Base-by-base conservation (phyloP, 2,113 vertebrate species). In the Etheostoma cragini region DNA sequence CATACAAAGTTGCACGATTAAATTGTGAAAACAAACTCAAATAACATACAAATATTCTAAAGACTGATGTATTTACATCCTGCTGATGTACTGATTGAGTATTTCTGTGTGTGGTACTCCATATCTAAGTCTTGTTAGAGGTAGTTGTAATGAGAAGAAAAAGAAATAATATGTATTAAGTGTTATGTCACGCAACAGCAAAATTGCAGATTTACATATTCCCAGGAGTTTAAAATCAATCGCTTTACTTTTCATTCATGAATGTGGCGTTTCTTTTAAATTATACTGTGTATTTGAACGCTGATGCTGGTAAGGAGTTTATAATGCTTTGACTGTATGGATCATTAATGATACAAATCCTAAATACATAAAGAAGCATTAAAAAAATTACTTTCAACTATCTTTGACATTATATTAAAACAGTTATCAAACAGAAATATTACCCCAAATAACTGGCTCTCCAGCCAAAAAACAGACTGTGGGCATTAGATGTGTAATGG, bases 101-200 rank as follows among this genome's bases (percentile, higher is more conserved):
- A 47, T 80, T 72, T 57, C 42, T 70, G 33, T 63, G 15, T 80
- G 68, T 56, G 52, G 72, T 24, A 4, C 46, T 67, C 63, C 30
- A 53, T 21, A 47, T 80, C 54, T 50, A 73, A 47, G 24, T 83
- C 42, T 3, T 68, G 11, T 78, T 38, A 85, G 90, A 89, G 88
- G 91, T 90, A 88, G 86, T 85, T 69, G 81, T 54, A 58, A 73
- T 76, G 4, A 70, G 3, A 73, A 71, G 57, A 64, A 69, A 75
- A 63, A 30, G 3, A 62, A 63, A 67, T 52, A 30, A 63, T 38
- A 13, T 63, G 21, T 57, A n/a, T 22, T 17, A 53, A 19, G 13
- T 56, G 19, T 74, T 30, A 35, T 50, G 22, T 82, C 38, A 82
- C 61, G 46, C 45, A 61, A 76, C 14, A 19, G 22, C 8, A n/a